Base-by-base conservation (phyloP, 2,797 vertebrate genomes). In the Coregonus sp. region DNA sequence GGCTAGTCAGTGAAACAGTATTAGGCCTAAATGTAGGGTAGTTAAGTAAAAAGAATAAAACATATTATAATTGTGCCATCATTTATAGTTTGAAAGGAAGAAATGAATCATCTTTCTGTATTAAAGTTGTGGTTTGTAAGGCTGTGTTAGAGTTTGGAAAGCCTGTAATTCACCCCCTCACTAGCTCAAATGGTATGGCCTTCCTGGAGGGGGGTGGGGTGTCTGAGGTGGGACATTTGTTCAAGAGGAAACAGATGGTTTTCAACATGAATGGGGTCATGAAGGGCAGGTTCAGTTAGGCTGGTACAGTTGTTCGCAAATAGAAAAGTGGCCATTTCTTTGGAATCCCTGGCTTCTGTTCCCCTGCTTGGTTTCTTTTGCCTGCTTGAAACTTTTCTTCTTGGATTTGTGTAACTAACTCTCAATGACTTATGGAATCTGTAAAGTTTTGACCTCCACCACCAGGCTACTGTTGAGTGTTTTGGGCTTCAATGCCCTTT, bases 241-340 rank as follows among this genome's bases (percentile, higher is more conserved):
- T 82, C 77, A 59, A 35, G 65, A 79, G 81, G 72, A 79, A 79
- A 78, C 81, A 82, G 78, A 82, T 79, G 81, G 81, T 77, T 79
- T 80, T 74, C 75, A 67, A 75, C 31, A 75, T 79, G 61, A 80
- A 77, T 71, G 78, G 68, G 81, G 78, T 80, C 78, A 80, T 72
- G 78, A 79, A 73, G 78, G 72, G 35, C 72, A 82, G 50, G 51
- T 40, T 76, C 52, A 75, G 56, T 75, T 75, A 54, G 29, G 59
- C 71, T 74, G 75, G 67, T 72, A 63, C 72, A 82, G 81, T 82
- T 50, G 59, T 73, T 75, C 69, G 51, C n/a, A 47, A 16, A 73
- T 52, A 69, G 65, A 66, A 78, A 78, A 71, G 47, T 67, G 54
- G 56, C 20, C 47, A 59, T n/a, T 68, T 31, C 56, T 68, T 72